Evolutionary conservation across 2,888 invertebrate genomes (phyloP).

Genomic region (Yponomeuta sedellus): DNA sequence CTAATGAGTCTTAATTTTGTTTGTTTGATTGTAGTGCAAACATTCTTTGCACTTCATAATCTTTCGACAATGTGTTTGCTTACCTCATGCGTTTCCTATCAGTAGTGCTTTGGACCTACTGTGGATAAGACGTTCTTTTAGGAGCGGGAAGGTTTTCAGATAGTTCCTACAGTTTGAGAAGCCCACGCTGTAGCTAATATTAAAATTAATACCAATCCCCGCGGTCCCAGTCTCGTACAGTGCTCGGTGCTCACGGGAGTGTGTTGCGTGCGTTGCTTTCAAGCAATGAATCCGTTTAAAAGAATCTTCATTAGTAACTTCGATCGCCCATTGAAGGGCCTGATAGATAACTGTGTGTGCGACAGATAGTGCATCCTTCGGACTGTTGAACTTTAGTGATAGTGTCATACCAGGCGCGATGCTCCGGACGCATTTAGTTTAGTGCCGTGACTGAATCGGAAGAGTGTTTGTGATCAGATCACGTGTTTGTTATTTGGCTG

Average conservation of each 20-base stretch:
- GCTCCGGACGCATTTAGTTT: slow-evolving; percentile 33
- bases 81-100: slow-evolving; percentile 20
- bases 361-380: slow-evolving; percentile 47
- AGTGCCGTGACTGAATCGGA: slow-evolving; percentile 24
- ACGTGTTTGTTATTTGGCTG: slow-evolving; percentile 26
- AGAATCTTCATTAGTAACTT: slow-evolving; percentile 44
- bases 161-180: slow-evolving; percentile 50
- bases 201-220: slow-evolving; percentile 65
- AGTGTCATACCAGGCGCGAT: slow-evolving; percentile 30
- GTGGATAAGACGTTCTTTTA: slow-evolving; percentile 25
- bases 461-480: slow-evolving; percentile 30
- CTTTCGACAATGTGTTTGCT: slow-evolving; percentile 23
- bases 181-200: slow-evolving; percentile 59
- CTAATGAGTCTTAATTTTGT: slow-evolving; percentile 34
- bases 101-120: slow-evolving; percentile 25
- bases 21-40: slow-evolving; percentile 35
- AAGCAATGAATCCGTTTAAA: slow-evolving; percentile 56
- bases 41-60: slow-evolving; percentile 34
- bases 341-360: slow-evolving; percentile 62
- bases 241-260: slow-evolving; percentile 44
- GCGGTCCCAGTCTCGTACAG: slow-evolving; percentile 66
- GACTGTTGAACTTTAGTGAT: slow-evolving; percentile 25
- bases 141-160: background rate
- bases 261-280: slow-evolving; percentile 41
- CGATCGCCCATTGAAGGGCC: slow-evolving; percentile 42